These are phyloP conservation scores for Diarsia mendica DNA, from an alignment of 2,888 invertebrate genomes.

Conservation along the genomic window DNA sequence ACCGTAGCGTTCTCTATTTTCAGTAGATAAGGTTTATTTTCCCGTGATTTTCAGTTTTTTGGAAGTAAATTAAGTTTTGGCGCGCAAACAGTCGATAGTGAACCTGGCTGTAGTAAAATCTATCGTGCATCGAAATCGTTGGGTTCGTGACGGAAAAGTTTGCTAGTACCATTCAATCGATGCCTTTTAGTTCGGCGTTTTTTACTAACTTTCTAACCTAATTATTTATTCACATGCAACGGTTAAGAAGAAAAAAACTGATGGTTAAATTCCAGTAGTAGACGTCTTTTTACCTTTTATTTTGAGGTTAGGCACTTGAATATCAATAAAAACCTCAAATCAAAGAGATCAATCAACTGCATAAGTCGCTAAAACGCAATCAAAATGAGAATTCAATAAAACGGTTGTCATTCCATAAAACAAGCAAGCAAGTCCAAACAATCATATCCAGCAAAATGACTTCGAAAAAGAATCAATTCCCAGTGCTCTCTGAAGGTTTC, in stretches of 20 bases:
- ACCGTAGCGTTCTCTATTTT: conserved; percentile 57
- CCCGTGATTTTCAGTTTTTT: conserved; percentile 30
- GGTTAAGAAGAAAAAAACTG: conserved; percentile 36
- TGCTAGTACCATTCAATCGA: conserved; percentile 81
- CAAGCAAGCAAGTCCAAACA: conserved; percentile 28
- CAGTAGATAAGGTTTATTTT: conserved; percentile 69
- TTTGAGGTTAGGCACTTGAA: not conserved
- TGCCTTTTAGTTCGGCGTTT: conserved; percentile 79
- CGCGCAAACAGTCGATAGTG: conserved; percentile 76
- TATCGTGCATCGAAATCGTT: conserved; percentile 84
- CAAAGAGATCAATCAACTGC: not conserved
- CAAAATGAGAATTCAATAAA: conserved; percentile 37
- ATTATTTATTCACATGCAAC: conserved; percentile 83
- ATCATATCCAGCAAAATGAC: conserved; percentile 54
- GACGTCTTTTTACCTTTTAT: not conserved
- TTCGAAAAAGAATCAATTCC: conserved; percentile 65
- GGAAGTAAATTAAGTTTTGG: conserved; percentile 62
- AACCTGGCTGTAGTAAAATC: conserved; percentile 81
- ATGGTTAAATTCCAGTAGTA: conserved; percentile 5
- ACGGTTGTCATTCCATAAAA: conserved; percentile 30
- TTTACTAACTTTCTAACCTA: conserved; percentile 76
- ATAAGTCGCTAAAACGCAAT: conserved; percentile 13
- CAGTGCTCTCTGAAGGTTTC: conserved; percentile 63
- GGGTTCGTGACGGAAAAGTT: conserved; percentile 84
- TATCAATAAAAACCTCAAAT: not conserved